A percentile compares a stretch with the other conserved stretches of the same genome.
Evolutionary conservation across 2,797 vertebrate genomes (phyloP).

Genomic region (Bovichtus diacanthus): DNA sequence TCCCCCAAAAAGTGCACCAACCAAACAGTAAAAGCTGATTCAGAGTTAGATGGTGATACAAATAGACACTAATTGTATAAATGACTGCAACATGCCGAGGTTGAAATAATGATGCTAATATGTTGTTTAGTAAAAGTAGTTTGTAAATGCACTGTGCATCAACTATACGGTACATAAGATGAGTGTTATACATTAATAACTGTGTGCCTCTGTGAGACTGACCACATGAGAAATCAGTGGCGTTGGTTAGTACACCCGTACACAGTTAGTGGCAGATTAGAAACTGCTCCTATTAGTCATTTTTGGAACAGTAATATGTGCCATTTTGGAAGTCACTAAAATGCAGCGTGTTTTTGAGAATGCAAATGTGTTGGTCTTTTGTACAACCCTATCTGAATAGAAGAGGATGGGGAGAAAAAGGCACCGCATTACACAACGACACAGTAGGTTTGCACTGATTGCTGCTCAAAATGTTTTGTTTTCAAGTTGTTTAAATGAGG

Average conservation of each 20-base stretch:
- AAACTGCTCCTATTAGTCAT: too few species aligned
- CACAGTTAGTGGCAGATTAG: background rate
- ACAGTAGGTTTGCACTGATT: too few species aligned
- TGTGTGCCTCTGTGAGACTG: background rate
- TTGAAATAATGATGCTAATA: background rate
- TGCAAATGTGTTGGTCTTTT: background rate
- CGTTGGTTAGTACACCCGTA: background rate
- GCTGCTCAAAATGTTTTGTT: too few species aligned
- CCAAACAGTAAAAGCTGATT: background rate
- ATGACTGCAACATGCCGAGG: background rate
- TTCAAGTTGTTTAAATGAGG: background rate
- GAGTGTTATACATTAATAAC: background rate
- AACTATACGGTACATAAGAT: background rate
- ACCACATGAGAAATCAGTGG: background rate
- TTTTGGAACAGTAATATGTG: background rate
- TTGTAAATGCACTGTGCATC: background rate
- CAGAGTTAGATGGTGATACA: background rate
- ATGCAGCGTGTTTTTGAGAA: background rate
- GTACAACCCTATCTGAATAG: background rate
- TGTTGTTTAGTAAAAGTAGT: background rate
- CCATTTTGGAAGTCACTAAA: background rate
- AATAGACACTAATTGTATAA: background rate
- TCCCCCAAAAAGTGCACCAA: background rate
- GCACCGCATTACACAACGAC: background rate
- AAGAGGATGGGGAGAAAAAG: background rate